phyloP scores from a whole-genome alignment of 2,888 invertebrate species.

The Boloria selene region DNA sequence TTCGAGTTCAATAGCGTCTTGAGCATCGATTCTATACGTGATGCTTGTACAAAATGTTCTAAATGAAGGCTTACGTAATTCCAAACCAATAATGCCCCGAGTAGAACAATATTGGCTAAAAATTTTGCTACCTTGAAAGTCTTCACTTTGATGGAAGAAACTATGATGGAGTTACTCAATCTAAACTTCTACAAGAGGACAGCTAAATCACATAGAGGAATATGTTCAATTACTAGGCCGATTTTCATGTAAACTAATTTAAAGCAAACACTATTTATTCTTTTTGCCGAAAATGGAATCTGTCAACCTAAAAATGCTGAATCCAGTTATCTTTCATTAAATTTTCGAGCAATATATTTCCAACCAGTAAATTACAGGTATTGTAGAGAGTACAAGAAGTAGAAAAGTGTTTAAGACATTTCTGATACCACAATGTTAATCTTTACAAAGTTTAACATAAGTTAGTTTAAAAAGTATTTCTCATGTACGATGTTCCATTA shows the following conservation, averaged over 20 bases:
- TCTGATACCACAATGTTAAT: neutral
- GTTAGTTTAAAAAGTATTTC: constrained; percentile 4
- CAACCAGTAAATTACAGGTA: too few species aligned
- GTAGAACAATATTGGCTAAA: neutral
- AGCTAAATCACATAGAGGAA: too few species aligned
- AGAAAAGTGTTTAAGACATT: too few species aligned
- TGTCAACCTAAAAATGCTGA: too few species aligned
- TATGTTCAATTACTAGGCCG: too few species aligned
- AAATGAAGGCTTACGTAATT: constrained; percentile 12
- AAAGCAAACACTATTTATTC: too few species aligned
- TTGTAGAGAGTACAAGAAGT: too few species aligned
- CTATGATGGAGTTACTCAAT: neutral
- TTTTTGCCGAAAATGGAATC: too few species aligned
- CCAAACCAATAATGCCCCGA: neutral
- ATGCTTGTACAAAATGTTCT: neutral
- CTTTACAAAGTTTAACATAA: neutral
- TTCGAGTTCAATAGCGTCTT: neutral
- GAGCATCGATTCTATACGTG: constrained; percentile 13
- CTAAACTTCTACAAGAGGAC: too few species aligned
- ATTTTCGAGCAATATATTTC: too few species aligned
- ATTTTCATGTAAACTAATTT: too few species aligned
- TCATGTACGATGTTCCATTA: constrained; percentile 10
- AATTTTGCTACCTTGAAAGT: constrained; percentile 1
- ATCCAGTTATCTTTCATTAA: too few species aligned
- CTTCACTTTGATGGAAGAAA: neutral